A percentile compares a stretch with the other conserved stretches of the same genome.
Evolutionary conservation across 2,888 invertebrate genomes (phyloP).

Genomic region (Stenodera caucasica): DNA sequence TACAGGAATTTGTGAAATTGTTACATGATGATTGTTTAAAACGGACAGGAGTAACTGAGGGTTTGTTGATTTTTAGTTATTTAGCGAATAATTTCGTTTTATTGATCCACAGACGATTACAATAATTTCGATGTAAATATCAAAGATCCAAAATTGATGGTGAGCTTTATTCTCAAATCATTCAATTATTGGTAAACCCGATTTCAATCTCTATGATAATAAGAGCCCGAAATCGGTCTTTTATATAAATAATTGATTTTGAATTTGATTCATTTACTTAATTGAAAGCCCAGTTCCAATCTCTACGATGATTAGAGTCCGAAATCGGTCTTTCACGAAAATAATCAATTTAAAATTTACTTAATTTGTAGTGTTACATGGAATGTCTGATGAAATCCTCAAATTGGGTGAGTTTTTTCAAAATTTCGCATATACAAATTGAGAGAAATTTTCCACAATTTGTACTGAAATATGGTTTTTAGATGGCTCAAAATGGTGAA

Average conservation of each 20-base stretch:
- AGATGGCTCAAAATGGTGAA: constrained; percentile 42
- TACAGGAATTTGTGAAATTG: constrained; percentile 41
- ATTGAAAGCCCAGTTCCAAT: no score
- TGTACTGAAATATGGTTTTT: constrained; percentile 47
- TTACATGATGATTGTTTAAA: constrained; percentile 38
- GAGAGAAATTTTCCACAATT: constrained; percentile 12
- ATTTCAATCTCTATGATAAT: no score
- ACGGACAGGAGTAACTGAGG: constrained; percentile 36
- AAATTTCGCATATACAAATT: no score
- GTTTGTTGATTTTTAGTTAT: constrained; percentile 19
- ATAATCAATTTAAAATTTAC: no score
- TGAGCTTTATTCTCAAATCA: constrained; percentile 16
- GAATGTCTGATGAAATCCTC: constrained; percentile 46
- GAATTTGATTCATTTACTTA: constrained; percentile 26
- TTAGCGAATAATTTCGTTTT: no score
- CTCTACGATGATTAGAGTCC: no score
- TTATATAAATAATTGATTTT: no score
- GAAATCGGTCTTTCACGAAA: no score
- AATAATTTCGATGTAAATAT: constrained; percentile 35
- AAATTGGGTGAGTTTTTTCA: constrained; percentile 43
- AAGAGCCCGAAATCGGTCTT: no score
- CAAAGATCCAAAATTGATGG: constrained; percentile 41
- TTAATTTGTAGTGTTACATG: constrained; percentile 47
- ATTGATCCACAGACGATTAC: constrained; percentile 37
- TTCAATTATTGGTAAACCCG: not conserved